Percentiles rank a stretch among this genome's conserved stretches.
These are phyloP conservation scores for Caenorhabditis sp. DNA, from an alignment of 2,888 invertebrate genomes.

Conservation along the genomic window DNA sequence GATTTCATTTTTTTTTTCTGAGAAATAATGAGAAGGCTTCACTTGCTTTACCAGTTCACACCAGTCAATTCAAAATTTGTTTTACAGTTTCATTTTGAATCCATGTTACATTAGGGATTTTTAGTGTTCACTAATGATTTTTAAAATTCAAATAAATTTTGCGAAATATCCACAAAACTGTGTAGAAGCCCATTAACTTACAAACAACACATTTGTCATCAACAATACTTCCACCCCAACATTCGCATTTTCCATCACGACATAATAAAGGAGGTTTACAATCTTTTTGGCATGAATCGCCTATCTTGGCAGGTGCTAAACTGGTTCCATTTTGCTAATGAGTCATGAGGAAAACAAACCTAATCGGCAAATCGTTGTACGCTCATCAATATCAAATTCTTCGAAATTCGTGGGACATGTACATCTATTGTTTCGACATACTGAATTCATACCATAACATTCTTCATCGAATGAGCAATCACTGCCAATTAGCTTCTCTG, in stretches of 20 bases:
- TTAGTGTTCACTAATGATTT: too few relatives aligned
- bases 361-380: slow-evolving; percentile 66
- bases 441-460: slow-evolving; percentile 70
- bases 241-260: slow-evolving; percentile 70
- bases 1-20: too few relatives aligned
- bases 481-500: slow-evolving; percentile 69
- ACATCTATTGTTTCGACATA: slow-evolving; percentile 66
- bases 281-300: slow-evolving; percentile 69
- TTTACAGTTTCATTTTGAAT: too few relatives aligned
- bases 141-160: too few relatives aligned
- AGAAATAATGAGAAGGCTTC: too few relatives aligned
- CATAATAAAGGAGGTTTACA: slow-evolving; percentile 71
- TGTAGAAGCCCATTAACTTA: slow-evolving; percentile 59
- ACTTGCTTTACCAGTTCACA: too few relatives aligned
- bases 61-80: too few relatives aligned
- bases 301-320: slow-evolving; percentile 69
- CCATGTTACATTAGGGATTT: too few relatives aligned
- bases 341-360: slow-evolving; percentile 36
- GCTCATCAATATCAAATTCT: slow-evolving; percentile 66
- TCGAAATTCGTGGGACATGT: slow-evolving; percentile 71
- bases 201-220: slow-evolving; percentile 69
- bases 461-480: slow-evolving; percentile 70
- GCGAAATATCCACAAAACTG: too few relatives aligned
- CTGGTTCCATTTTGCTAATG: slow-evolving; percentile 19
- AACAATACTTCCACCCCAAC: slow-evolving; percentile 69